These are phyloP conservation scores for Euwallacea fornicatus DNA, from an alignment of 1,140 invertebrate genomes.

Conservation along the genomic window DNA sequence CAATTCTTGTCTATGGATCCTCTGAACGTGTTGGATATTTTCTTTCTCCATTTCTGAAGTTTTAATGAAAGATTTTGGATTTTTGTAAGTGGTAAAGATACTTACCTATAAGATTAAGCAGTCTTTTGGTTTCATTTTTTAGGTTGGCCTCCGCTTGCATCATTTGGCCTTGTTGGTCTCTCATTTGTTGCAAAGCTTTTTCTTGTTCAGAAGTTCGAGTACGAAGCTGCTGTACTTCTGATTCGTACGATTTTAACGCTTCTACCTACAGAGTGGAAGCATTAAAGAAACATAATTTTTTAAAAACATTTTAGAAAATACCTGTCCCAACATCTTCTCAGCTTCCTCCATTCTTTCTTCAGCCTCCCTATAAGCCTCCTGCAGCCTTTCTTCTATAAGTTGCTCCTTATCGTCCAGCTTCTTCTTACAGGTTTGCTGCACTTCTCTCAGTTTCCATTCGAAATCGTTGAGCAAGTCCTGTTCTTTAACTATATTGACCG, in stretches of 20 bases:
- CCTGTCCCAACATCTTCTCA: slow-evolving; percentile 54
- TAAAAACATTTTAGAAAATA: slow-evolving; percentile 23
- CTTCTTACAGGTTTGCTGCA: slow-evolving; percentile 64
- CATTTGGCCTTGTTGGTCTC: slow-evolving; percentile 61
- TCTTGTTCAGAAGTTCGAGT: slow-evolving; percentile 63
- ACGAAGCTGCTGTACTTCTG: slow-evolving; percentile 61
- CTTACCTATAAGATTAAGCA: slow-evolving; percentile 53
- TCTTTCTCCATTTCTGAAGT: slow-evolving; percentile 56
- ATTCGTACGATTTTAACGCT: slow-evolving; percentile 61
- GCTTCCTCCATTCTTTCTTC: slow-evolving; percentile 55
- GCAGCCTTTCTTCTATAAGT: slow-evolving; percentile 55
- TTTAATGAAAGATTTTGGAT: not conserved
- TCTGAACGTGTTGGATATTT: slow-evolving; percentile 53
- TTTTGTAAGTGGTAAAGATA: not conserved
- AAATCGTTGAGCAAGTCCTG: slow-evolving; percentile 67
- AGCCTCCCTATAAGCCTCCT: slow-evolving; percentile 56
- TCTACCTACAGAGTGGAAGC: slow-evolving; percentile 50
- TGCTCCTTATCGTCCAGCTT: slow-evolving; percentile 60
- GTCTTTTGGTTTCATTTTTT: slow-evolving; percentile 59
- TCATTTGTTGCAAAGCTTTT: slow-evolving; percentile 58
- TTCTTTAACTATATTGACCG: slow-evolving; percentile 60
- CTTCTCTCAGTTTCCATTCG: slow-evolving; percentile 69
- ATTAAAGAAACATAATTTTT: not conserved
- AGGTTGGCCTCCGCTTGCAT: slow-evolving; percentile 59
- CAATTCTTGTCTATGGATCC: slow-evolving; percentile 54